A percentile compares a stretch with the other conserved stretches of the same genome.
These are phyloP conservation scores for Scortum barcoo DNA, from an alignment of 2,113 vertebrate genomes.

Conservation along the genomic window DNA sequence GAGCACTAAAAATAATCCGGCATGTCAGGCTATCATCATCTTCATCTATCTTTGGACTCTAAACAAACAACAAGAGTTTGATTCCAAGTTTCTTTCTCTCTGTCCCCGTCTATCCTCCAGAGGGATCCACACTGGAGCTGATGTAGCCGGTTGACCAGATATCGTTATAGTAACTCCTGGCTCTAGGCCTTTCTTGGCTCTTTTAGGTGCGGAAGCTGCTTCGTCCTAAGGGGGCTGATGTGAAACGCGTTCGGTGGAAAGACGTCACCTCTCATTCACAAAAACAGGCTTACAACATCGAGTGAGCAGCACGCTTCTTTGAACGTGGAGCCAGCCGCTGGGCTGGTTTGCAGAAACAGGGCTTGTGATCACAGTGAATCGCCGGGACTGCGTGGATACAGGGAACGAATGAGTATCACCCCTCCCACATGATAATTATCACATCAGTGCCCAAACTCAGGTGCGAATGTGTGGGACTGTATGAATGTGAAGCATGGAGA, in stretches of 20 bases:
- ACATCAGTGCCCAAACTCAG: not conserved
- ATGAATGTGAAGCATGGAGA: conserved; percentile 8
- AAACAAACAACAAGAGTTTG: conserved; percentile 34
- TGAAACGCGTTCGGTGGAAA: conserved; percentile 30
- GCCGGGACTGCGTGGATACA: not conserved
- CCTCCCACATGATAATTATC: not conserved
- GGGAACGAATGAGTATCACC: not conserved
- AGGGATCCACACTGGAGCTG: conserved; percentile 40
- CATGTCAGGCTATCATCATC: conserved; percentile 14
- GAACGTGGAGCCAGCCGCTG: conserved; percentile 8
- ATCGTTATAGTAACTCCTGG: conserved; percentile 62
- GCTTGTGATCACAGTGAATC: not conserved
- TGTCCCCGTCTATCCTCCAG: conserved; percentile 6
- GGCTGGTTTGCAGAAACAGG: conserved; percentile 11
- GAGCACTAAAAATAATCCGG: conserved; percentile 35
- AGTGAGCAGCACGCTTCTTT: conserved; percentile 13
- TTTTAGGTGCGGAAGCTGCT: conserved; percentile 32
- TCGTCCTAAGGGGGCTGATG: conserved; percentile 32
- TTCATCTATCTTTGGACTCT: conserved; percentile 11
- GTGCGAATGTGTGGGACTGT: conserved; percentile 8
- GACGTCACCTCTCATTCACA: conserved; percentile 51
- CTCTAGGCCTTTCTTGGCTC: conserved; percentile 29
- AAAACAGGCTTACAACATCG: conserved; percentile 17
- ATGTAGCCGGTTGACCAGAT: conserved; percentile 55
- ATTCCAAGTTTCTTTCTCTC: conserved; percentile 29